Percentiles rank a stretch among this genome's conserved stretches.
phyloP scores from a whole-genome alignment of 2,888 invertebrate genomes.

The Neelides folsomi region DNA sequence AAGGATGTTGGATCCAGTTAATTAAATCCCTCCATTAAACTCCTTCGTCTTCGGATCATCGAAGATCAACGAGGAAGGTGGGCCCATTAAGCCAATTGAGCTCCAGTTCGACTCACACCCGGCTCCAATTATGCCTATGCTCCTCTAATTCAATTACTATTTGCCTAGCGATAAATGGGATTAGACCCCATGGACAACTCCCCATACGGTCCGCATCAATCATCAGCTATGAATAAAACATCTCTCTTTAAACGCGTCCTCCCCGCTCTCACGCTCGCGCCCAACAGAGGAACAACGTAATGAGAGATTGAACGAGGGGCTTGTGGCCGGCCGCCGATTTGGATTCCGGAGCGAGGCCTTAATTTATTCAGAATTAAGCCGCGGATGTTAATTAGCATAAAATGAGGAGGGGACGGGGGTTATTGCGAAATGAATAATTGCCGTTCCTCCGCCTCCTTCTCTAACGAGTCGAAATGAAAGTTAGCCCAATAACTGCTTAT shows the following conservation, averaged over 20 bases:
- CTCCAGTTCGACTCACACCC: not conserved
- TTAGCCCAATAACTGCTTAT: too few relatives aligned
- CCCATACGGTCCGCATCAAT: slow-evolving; percentile 15
- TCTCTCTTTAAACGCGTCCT: not conserved
- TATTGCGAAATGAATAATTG: too few relatives aligned
- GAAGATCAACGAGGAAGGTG: too few relatives aligned
- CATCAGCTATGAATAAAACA: slow-evolving; percentile 24
- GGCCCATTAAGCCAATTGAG: slow-evolving; percentile 4
- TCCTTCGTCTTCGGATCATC: not conserved
- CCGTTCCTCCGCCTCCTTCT: too few relatives aligned
- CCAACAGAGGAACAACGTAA: not conserved
- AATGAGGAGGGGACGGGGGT: slow-evolving; percentile 5
- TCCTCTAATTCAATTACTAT: slow-evolving; percentile 15
- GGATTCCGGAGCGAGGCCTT: not conserved
- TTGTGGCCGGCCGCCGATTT: not conserved
- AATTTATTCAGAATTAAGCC: not conserved
- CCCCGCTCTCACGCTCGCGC: too few relatives aligned
- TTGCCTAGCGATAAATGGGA: slow-evolving; percentile 20
- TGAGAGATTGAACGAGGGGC: not conserved
- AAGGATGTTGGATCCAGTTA: too few relatives aligned
- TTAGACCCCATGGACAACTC: slow-evolving; percentile 12
- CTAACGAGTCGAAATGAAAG: too few relatives aligned
- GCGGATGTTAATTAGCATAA: slow-evolving; percentile 3
- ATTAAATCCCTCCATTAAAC: not conserved
- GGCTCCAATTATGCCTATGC: too few relatives aligned